phyloP scores from a whole-genome alignment of 2,888 invertebrate species.

The Tinea pellionella region DNA sequence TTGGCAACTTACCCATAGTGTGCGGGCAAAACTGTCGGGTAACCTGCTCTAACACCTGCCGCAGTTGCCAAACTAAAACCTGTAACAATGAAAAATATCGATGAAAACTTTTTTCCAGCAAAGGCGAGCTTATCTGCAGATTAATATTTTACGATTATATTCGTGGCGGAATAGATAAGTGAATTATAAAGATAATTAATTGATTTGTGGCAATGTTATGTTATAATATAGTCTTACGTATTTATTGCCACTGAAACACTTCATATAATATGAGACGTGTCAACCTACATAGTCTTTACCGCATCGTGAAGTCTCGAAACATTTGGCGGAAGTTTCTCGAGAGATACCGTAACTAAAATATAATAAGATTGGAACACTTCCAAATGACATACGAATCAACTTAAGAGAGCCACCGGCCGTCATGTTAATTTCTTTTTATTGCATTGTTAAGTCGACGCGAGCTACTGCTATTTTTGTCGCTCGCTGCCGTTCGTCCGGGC shows the following conservation, averaged over 20 bases:
- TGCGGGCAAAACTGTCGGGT: slow-evolving; percentile 80
- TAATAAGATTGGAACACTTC: slow-evolving; percentile 57
- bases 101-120: too few species aligned
- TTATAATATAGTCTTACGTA: too few species aligned
- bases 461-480: slow-evolving; percentile 58
- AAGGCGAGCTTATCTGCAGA: too few species aligned
- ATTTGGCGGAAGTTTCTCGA: slow-evolving; percentile 55
- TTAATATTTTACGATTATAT: too few species aligned
- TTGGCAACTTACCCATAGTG: slow-evolving; percentile 84
- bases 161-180: not conserved
- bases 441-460: slow-evolving; percentile 66
- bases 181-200: not conserved
- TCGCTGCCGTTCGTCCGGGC: slow-evolving; percentile 57
- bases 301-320: not conserved
- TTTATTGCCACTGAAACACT: not conserved
- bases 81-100: slow-evolving; percentile 41
- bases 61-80: slow-evolving; percentile 59
- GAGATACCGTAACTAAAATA: slow-evolving; percentile 47
- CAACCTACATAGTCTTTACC: not conserved
- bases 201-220: not conserved
- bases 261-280: not conserved
- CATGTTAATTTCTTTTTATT: slow-evolving; percentile 69
- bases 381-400: slow-evolving; percentile 66
- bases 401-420: slow-evolving; percentile 56
- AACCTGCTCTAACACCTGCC: slow-evolving; percentile 77